Evolutionary conservation across 2,797 vertebrate genomes (phyloP).

Genomic region (Balearica regulorum): DNA sequence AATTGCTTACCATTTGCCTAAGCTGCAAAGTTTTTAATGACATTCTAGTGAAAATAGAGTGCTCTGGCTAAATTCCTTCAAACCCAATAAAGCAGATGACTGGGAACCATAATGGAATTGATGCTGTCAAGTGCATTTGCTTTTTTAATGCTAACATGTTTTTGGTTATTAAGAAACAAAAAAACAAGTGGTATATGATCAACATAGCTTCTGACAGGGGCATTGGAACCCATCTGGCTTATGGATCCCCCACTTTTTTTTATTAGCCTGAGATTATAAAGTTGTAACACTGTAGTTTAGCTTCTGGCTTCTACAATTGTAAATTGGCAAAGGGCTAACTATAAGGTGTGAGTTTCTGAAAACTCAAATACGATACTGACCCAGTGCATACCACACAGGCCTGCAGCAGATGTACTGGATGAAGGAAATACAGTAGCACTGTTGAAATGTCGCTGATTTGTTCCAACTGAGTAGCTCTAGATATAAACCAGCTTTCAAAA

Average conservation of each 20-base stretch:
- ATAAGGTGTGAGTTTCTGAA: constrained; percentile 70
- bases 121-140: constrained; percentile 47
- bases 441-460: constrained; percentile 22
- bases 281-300: constrained; percentile 65
- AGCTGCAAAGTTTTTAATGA: constrained; percentile 57
- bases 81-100: constrained; percentile 65
- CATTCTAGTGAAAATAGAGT: constrained; percentile 35
- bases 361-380: constrained; percentile 38
- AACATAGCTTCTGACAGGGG: constrained; percentile 46
- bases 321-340: constrained; percentile 62
- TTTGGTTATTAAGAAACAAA: constrained; percentile 59
- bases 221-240: constrained; percentile 70
- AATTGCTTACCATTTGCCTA: constrained; percentile 45
- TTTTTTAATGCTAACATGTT: constrained; percentile 64
- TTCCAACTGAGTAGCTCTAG: constrained; percentile 53
- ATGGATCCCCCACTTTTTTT: constrained; percentile 49
- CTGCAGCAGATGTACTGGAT: constrained; percentile 52
- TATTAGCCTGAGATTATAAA: constrained; percentile 60
- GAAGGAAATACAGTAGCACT: constrained; percentile 22
- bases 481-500: constrained; percentile 35
- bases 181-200: constrained; percentile 33
- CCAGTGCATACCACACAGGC: constrained; percentile 26
- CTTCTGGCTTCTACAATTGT: constrained; percentile 67
- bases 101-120: constrained; percentile 54
- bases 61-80: constrained; percentile 54